These are phyloP conservation scores for Corynorhinus townsendii DNA, from an alignment of 2,113 vertebrate species.

Conservation along the genomic window DNA sequence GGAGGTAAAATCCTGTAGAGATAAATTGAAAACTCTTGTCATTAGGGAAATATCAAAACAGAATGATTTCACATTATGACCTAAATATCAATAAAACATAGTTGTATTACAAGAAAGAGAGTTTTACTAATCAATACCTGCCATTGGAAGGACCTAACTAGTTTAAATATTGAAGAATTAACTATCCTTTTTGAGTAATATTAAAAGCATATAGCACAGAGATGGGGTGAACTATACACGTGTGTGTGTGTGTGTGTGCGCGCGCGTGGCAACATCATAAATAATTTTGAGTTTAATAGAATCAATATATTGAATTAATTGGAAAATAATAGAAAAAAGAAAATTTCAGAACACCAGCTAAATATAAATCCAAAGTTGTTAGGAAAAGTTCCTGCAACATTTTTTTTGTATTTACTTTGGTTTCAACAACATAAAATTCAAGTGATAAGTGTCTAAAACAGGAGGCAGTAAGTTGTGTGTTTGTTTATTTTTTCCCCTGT, in stretches of 20 bases:
- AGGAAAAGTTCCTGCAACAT: not conserved
- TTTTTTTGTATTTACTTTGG: not conserved
- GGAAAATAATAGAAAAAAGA: slow-evolving; percentile 2
- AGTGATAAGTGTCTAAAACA: not conserved
- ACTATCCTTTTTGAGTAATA: not conserved
- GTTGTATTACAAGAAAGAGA: not conserved
- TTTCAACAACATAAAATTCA: not conserved
- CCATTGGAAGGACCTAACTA: not conserved
- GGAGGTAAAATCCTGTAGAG: not conserved
- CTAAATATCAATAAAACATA: not conserved
- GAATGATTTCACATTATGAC: slow-evolving; percentile 18
- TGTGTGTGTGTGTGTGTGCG: accelerated
- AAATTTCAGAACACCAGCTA: not conserved
- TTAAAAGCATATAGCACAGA: not conserved
- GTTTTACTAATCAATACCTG: not conserved
- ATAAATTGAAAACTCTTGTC: not conserved
- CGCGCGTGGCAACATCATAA: no score
- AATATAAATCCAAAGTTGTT: not conserved
- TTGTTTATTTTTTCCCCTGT: not conserved
- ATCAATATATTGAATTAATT: not conserved
- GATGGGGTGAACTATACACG: not conserved
- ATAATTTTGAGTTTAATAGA: not conserved
- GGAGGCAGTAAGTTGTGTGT: not conserved
- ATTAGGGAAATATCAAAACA: not conserved
- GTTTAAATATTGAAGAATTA: slow-evolving; percentile 21